A percentile compares a stretch with the other conserved stretches of the same genome.
Evolutionary conservation across 2,888 invertebrate species (phyloP).

Genomic region (Mimachlamys varia): DNA sequence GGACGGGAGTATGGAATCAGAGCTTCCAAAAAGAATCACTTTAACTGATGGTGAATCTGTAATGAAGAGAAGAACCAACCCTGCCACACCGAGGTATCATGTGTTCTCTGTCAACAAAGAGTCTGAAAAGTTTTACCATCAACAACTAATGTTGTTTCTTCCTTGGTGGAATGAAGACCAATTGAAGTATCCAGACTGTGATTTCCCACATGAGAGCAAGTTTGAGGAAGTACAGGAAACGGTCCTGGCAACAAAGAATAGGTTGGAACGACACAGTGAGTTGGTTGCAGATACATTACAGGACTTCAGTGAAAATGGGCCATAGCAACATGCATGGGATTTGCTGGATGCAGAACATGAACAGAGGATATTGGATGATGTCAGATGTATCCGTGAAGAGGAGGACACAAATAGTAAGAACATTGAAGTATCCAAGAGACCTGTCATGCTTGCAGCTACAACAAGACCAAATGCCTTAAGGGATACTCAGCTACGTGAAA

Average conservation of each 20-base stretch:
- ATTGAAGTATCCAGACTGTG: background rate
- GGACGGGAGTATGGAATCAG: background rate
- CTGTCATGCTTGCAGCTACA: background rate
- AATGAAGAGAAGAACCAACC: slow-evolving; percentile 37
- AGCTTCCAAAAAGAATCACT: background rate
- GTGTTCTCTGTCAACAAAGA: slow-evolving; percentile 19
- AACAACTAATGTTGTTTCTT: background rate
- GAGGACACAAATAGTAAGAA: background rate
- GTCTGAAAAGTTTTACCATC: background rate
- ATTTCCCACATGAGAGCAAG: background rate
- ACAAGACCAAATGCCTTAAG: background rate
- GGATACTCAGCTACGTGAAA: background rate
- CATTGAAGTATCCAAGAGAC: background rate
- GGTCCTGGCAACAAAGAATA: background rate
- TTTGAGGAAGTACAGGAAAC: background rate
- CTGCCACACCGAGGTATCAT: slow-evolving; percentile 38
- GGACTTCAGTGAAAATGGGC: background rate
- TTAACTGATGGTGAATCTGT: slow-evolving; percentile 28
- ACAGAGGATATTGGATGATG: background rate
- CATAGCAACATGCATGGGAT: background rate
- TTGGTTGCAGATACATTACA: background rate
- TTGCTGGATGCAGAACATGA: background rate
- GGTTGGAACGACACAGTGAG: slow-evolving; percentile 38
- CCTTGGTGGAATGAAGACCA: background rate
- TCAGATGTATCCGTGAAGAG: no score